phyloP scores from a whole-genome alignment of 2,113 vertebrate genomes.

The Coregonus clupeaformis region DNA sequence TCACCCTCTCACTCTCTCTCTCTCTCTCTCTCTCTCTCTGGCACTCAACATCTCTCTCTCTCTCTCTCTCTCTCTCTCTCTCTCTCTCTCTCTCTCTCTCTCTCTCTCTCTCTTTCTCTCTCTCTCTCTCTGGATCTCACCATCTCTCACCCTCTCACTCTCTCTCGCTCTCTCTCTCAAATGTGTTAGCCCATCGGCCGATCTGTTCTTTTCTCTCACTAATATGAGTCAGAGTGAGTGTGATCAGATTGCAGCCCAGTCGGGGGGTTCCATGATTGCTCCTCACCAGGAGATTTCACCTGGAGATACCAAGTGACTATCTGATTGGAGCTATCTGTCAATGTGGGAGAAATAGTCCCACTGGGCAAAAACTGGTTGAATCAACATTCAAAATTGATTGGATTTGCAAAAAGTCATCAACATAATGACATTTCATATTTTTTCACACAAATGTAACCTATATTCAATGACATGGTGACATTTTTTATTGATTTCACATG shows the following conservation, averaged over 20 bases:
- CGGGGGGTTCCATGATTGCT: not conserved
- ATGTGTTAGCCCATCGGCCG: not conserved
- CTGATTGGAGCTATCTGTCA: not conserved
- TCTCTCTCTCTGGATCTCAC: slow-evolving; percentile 4
- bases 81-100: not conserved
- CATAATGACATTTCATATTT: no score
- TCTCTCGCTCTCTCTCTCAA: not conserved
- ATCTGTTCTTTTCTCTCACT: not conserved
- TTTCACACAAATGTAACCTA: no score
- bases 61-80: slow-evolving; percentile 3
- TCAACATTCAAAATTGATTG: no score
- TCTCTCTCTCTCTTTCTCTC: not conserved
- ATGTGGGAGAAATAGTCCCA: not conserved
- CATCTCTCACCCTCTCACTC: not conserved
- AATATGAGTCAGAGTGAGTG: not conserved
- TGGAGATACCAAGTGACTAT: not conserved
- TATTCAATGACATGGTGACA: no score
- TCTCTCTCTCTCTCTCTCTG: no score
- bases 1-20: no score
- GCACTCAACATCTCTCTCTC: no score
- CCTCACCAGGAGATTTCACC: not conserved
- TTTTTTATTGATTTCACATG: no score
- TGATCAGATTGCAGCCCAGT: not conserved
- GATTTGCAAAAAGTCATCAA: no score
- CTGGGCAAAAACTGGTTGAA: no score